phyloP scores from a whole-genome alignment of 2,888 invertebrate species.

The Melanargia galathea region DNA sequence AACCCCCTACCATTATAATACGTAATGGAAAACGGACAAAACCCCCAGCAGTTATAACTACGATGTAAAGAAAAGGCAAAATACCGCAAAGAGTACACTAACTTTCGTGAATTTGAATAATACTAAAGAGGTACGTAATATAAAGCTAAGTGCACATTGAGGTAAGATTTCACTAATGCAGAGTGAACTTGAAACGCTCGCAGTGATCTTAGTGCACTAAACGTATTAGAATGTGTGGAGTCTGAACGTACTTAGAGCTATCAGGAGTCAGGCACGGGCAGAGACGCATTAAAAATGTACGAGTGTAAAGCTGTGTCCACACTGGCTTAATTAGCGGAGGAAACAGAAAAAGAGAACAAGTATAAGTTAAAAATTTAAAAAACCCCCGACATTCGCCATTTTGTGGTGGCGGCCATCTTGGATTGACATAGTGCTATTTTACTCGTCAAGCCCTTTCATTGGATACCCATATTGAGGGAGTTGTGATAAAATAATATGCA shows the following conservation, averaged over 20 bases:
- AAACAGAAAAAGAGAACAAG: background rate
- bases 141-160: background rate
- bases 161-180: conserved; percentile 18
- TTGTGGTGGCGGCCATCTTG: no score
- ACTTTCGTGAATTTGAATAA: background rate
- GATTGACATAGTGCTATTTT: no score
- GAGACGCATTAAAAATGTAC: conserved; percentile 3
- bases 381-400: no score
- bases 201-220: conserved; percentile 18
- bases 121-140: background rate
- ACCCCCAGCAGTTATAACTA: no score
- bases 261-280: background rate
- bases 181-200: conserved; percentile 6
- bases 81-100: background rate
- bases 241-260: background rate
- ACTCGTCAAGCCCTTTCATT: no score
- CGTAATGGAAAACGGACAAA: no score
- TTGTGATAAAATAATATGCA: no score
- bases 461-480: no score
- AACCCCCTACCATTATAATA: no score
- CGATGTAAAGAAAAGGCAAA: background rate
- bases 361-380: no score
- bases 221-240: conserved; percentile 12
- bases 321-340: background rate
- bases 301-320: background rate